A percentile compares a stretch with the other conserved stretches of the same genome.
phyloP scores from a whole-genome alignment of 2,888 invertebrate genomes.

The Agrochola lota region DNA sequence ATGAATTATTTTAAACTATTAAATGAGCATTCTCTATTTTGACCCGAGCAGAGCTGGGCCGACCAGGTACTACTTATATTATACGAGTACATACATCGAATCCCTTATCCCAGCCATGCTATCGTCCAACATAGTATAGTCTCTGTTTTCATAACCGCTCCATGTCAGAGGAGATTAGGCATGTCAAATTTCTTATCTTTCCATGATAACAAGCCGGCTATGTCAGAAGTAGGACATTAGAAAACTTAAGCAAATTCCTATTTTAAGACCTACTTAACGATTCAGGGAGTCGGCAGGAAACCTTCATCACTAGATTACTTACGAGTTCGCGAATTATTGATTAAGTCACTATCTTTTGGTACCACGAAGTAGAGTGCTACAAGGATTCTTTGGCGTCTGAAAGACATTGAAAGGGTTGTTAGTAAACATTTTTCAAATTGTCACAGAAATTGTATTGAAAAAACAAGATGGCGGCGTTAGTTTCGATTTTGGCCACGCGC shows the following conservation, averaged over 20 bases:
- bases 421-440: neutral
- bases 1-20: too few species aligned
- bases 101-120: neutral
- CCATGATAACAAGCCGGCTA: constrained; percentile 39
- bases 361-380: neutral
- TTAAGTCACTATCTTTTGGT: too few species aligned
- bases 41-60: too few species aligned
- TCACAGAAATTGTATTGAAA: too few species aligned
- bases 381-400: neutral
- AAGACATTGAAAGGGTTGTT: neutral
- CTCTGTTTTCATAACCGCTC: constrained; percentile 48
- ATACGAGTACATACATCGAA: neutral
- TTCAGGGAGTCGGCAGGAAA: neutral
- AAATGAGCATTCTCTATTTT: too few species aligned
- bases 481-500: neutral
- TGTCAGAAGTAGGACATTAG: constrained; percentile 45
- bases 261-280: neutral
- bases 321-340: neutral
- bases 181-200: constrained; percentile 58
- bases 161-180: constrained; percentile 55
- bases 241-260: constrained; percentile 18
- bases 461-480: neutral
- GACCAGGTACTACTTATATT: too few species aligned
- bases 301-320: neutral
- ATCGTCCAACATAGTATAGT: constrained; percentile 27